These are phyloP conservation scores for Leptocoma aspasia DNA, from an alignment of 2,113 vertebrate species.

Conservation along the genomic window DNA sequence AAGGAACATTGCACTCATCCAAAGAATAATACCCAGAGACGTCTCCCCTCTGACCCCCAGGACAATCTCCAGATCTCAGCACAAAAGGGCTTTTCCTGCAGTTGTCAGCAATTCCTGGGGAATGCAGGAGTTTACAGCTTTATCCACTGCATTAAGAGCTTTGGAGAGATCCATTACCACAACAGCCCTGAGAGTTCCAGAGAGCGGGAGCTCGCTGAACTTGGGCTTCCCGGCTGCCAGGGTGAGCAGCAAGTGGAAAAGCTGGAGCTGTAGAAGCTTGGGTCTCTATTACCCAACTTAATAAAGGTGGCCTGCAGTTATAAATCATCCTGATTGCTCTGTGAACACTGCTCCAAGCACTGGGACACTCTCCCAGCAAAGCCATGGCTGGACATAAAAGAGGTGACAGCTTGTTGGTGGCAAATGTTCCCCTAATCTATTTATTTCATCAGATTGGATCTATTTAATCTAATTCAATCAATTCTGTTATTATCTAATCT, in stretches of 20 bases:
- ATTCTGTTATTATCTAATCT: background rate
- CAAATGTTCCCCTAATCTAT: background rate
- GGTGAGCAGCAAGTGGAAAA: background rate
- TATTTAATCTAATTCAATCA: background rate
- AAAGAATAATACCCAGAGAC: background rate
- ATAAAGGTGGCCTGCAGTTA: background rate
- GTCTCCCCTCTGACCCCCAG: background rate
- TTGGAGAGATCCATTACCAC: background rate
- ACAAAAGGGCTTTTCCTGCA: background rate
- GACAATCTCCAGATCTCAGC: background rate
- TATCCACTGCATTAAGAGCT: background rate
- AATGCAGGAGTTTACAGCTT: background rate
- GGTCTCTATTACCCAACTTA: background rate
- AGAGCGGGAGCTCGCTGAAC: background rate
- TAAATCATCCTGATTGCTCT: background rate
- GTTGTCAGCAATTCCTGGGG: background rate
- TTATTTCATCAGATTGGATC: background rate
- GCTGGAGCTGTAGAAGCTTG: background rate
- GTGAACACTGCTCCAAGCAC: background rate
- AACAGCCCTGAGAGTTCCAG: fast-evolving
- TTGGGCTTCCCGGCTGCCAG: background rate
- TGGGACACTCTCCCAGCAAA: background rate
- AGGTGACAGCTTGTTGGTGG: background rate
- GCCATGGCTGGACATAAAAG: background rate
- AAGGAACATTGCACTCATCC: background rate